Evolutionary conservation across 64 coral and sea anemone genomes (phyloP).

Genomic region (Pocillopora verrucosa): DNA sequence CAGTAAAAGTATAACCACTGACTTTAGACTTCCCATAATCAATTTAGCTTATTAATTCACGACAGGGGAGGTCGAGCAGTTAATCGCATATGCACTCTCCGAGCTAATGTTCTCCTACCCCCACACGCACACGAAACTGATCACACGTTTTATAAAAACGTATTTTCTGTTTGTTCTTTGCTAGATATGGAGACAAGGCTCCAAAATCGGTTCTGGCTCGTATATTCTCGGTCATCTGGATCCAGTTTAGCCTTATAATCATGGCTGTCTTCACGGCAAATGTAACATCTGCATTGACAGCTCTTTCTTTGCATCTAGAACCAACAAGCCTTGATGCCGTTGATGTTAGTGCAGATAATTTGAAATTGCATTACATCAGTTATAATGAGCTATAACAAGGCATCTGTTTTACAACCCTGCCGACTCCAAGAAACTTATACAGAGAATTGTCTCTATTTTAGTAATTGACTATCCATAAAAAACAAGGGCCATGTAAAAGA

Average conservation of each 20-base stretch:
- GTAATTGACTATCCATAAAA: no score
- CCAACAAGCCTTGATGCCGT: not conserved
- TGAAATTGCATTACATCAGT: not conserved
- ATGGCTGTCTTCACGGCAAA: slow-evolving; percentile 57
- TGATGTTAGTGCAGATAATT: not conserved
- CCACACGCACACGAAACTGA: not conserved
- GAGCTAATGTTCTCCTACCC: no score
- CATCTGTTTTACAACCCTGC: no score
- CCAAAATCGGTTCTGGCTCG: slow-evolving; percentile 45
- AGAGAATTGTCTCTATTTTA: no score
- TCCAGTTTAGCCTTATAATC: slow-evolving; percentile 43
- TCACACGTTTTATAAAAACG: not conserved
- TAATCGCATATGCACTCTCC: no score
- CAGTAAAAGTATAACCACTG: no score
- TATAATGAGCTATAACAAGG: no score
- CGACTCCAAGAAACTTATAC: no score
- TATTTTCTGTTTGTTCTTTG: not conserved
- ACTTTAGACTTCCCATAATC: no score
- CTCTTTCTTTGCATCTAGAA: slow-evolving; percentile 35
- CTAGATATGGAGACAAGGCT: slow-evolving; percentile 54
- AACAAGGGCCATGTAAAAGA: no score
- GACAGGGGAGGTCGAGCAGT: no score
- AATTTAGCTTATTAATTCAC: no score
- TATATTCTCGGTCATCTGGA: slow-evolving; percentile 41
- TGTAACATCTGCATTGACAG: slow-evolving; percentile 50